phyloP scores from a whole-genome alignment of 35 echinoderm and acorn worm species.

The Eucidaris tribuloides region DNA sequence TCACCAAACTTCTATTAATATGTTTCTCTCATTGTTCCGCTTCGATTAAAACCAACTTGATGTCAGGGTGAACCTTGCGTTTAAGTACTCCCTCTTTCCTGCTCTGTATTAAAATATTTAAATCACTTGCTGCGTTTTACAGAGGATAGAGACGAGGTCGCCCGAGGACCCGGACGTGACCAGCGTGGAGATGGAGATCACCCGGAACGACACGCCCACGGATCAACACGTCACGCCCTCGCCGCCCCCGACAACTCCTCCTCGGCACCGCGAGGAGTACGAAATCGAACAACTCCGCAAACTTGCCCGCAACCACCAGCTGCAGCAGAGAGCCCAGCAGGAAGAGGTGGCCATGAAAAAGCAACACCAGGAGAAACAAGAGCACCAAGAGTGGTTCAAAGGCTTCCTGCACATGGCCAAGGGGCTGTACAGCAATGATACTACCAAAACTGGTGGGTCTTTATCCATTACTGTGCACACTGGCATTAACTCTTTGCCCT shows the following conservation, averaged over 20 bases:
- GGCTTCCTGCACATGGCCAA: constrained; percentile 89
- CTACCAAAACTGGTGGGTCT: background rate
- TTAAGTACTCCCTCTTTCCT: no score
- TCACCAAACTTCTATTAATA: no score
- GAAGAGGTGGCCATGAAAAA: constrained; percentile 16
- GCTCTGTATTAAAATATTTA: no score
- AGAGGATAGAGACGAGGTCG: constrained; percentile 44
- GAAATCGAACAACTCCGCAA: constrained; percentile 21
- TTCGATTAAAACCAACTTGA: no score
- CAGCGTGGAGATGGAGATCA: constrained; percentile 68
- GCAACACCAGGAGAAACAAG: constrained; percentile 23
- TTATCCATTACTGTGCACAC: no score
- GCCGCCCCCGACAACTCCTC: background rate
- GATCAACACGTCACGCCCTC: background rate
- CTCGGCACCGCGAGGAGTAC: background rate
- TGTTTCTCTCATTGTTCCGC: no score
- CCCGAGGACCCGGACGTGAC: constrained; percentile 20
- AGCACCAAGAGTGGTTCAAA: constrained; percentile 78
- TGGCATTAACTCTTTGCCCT: no score
- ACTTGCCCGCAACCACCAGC: constrained; percentile 45
- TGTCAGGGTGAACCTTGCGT: no score
- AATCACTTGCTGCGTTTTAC: no score
- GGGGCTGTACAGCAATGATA: constrained; percentile 83
- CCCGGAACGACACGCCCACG: constrained; percentile 48
- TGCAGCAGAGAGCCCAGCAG: background rate